phyloP scores from a whole-genome alignment of 2,113 vertebrate genomes.

The Chauna torquata region DNA sequence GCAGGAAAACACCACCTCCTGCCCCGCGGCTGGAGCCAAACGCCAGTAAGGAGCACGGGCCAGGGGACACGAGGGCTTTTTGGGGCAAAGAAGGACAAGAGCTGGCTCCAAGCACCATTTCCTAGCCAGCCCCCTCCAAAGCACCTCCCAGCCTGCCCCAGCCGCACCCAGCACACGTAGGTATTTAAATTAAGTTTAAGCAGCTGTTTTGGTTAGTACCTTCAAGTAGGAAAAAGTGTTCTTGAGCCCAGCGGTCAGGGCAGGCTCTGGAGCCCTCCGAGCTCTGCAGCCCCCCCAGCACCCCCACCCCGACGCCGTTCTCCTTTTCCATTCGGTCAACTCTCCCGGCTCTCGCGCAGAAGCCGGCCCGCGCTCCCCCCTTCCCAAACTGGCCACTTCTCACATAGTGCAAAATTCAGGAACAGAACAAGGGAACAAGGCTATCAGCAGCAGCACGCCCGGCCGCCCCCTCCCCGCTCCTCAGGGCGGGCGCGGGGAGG shows the following conservation, averaged over 20 bases:
- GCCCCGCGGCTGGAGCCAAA: neutral
- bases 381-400: neutral
- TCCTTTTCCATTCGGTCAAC: neutral
- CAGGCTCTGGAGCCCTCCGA: neutral
- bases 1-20: no score
- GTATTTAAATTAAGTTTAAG: constrained; percentile 5
- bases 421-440: no score
- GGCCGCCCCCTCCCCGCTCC: accelerated
- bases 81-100: neutral
- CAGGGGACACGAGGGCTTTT: neutral
- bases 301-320: no score
- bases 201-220: constrained; percentile 59
- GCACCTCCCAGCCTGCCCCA: neutral
- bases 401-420: neutral
- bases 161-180: neutral
- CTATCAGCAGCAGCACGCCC: neutral
- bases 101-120: neutral
- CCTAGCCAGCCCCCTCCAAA: neutral
- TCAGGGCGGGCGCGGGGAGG: neutral
- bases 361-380: accelerated
- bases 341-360: neutral
- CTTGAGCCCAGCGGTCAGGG: neutral
- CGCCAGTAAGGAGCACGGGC: accelerated
- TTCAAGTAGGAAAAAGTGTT: constrained; percentile 50
- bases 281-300: neutral